These are phyloP conservation scores for Anas georgica DNA, from an alignment of 2,797 vertebrate genomes.

Conservation along the genomic window DNA sequence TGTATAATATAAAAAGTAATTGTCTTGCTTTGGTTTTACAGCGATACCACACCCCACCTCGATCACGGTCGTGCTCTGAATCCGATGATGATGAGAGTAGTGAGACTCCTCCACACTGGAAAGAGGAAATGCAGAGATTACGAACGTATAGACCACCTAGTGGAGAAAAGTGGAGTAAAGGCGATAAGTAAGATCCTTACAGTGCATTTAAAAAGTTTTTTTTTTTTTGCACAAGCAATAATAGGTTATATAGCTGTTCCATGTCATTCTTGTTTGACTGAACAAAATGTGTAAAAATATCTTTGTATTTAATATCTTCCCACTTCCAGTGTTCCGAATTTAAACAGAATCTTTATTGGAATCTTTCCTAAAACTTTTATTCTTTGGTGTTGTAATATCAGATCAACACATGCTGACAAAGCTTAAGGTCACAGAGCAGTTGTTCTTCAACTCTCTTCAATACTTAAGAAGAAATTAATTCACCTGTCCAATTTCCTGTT, in stretches of 20 bases:
- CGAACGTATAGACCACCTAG: slow-evolving; percentile 87
- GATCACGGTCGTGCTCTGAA: slow-evolving; percentile 90
- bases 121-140: slow-evolving; percentile 94
- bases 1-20: no score
- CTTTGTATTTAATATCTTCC: neutral
- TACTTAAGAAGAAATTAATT: neutral
- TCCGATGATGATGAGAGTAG: slow-evolving; percentile 91
- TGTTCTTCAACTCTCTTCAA: neutral
- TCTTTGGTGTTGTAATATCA: neutral
- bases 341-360: neutral
- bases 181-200: slow-evolving; percentile 86
- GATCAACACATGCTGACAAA: neutral
- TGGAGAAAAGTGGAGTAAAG: slow-evolving; percentile 94
- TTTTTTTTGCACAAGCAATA: rapidly evolving
- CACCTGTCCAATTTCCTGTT: neutral
- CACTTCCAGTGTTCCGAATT: neutral
- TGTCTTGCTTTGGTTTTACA: slow-evolving; percentile 53
- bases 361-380: neutral
- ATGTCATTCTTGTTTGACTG: neutral
- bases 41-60: slow-evolving; percentile 96
- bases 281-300: neutral
- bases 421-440: neutral
- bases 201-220: rapidly evolving
- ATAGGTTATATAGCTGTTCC: rapidly evolving
- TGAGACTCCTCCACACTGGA: slow-evolving; percentile 98